phyloP scores from a whole-genome alignment of 2,888 invertebrate genomes.

The Euplagia quadripunctaria region DNA sequence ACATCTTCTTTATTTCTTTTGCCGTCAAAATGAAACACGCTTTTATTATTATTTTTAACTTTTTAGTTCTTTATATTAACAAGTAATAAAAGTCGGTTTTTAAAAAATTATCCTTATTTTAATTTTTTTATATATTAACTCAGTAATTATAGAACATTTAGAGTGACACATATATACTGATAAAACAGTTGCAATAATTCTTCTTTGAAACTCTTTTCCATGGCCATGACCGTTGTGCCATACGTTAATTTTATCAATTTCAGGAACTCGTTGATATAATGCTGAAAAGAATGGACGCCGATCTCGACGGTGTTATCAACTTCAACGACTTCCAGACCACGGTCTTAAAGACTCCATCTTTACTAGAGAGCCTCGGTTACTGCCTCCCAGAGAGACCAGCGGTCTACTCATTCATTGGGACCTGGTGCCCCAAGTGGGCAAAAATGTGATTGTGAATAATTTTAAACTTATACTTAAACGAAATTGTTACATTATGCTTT shows the following conservation, averaged over 20 bases:
- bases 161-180: no score
- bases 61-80: no score
- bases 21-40: no score
- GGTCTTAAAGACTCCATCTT: constrained; percentile 88
- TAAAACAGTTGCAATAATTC: no score
- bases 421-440: constrained; percentile 81
- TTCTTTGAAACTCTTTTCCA: not conserved
- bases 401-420: constrained; percentile 76
- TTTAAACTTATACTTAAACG: not conserved
- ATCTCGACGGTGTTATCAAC: constrained; percentile 91
- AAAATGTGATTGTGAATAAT: constrained; percentile 64
- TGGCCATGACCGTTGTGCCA: not conserved
- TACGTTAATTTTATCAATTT: constrained; percentile 14
- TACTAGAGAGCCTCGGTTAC: constrained; percentile 91
- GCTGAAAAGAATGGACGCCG: constrained; percentile 91
- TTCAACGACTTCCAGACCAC: constrained; percentile 89
- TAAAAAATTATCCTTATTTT: no score
- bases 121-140: no score
- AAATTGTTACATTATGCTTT: not conserved
- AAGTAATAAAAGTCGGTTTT: no score
- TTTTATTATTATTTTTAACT: no score
- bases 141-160: no score
- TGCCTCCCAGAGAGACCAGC: constrained; percentile 89
- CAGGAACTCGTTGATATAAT: constrained; percentile 92
- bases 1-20: no score